phyloP scores from a whole-genome alignment of 1,140 invertebrate genomes.

The Drosophila ercepeae region DNA sequence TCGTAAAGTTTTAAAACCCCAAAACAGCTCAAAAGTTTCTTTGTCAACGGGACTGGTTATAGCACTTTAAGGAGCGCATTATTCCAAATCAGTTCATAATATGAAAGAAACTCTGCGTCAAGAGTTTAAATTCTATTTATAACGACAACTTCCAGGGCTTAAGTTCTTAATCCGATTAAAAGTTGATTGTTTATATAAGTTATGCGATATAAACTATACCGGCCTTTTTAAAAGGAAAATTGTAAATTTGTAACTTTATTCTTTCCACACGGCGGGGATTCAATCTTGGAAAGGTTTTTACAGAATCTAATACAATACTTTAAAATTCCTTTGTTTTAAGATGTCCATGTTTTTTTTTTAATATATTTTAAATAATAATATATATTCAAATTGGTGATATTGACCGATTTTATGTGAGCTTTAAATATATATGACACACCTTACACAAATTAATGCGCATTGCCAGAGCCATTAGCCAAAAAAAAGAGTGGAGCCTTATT shows the following conservation, averaged over 20 bases:
- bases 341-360: too few species aligned
- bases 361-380: neutral
- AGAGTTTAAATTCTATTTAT: conserved; percentile 14
- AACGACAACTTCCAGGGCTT: conserved; percentile 16
- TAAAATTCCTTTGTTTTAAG: neutral
- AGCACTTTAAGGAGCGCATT: conserved; percentile 43
- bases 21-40: conserved; percentile 58
- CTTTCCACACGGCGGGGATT: neutral
- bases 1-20: conserved; percentile 56
- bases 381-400: neutral
- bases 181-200: conserved; percentile 20
- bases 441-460: conserved; percentile 31
- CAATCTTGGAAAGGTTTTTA: neutral
- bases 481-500: conserved; percentile 23
- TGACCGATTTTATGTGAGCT: conserved; percentile 25
- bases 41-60: conserved; percentile 41
- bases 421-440: conserved; percentile 31
- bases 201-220: conserved; percentile 13
- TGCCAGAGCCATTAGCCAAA: conserved; percentile 27
- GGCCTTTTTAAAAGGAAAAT: neutral
- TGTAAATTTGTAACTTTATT: neutral
- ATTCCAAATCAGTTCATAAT: conserved; percentile 35
- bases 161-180: conserved; percentile 31
- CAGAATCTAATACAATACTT: neutral
- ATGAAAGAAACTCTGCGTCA: conserved; percentile 9